Conservation (phyloP, 2,113 vertebrate species). For the Triplophysa dalaica region DNA sequence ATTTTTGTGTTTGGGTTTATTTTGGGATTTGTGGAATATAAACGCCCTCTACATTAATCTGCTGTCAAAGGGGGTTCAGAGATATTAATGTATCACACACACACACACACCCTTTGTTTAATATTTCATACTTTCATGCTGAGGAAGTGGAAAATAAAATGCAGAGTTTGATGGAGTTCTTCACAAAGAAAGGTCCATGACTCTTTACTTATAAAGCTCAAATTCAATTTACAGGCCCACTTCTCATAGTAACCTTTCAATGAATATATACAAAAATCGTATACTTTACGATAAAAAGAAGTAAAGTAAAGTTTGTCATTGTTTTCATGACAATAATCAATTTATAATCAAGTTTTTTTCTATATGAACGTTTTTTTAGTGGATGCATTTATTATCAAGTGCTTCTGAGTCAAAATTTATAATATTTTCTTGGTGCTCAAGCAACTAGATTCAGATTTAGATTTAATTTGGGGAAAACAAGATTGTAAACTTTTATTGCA, state of each 20-base stretch:
- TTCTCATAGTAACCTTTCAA: slow-evolving; percentile 11
- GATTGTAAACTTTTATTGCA: no score
- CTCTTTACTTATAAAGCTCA: slow-evolving; percentile 33
- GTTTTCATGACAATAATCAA: slow-evolving; percentile 6
- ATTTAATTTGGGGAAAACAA: no score
- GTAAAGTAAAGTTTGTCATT: background rate
- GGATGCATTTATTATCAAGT: slow-evolving; percentile 1
- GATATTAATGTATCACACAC: background rate
- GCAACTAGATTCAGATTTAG: no score
- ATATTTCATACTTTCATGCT: slow-evolving; percentile 28
- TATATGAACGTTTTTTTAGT: background rate
- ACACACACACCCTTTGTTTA: slow-evolving; percentile 24
- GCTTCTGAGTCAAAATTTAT: background rate
- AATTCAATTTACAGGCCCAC: slow-evolving; percentile 12
- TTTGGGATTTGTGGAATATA: slow-evolving; percentile 24
- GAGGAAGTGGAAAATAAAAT: slow-evolving; percentile 16
- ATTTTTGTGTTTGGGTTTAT: slow-evolving; percentile 18
- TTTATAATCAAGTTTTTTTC: background rate
- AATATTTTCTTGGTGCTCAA: background rate
- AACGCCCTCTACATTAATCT: slow-evolving; percentile 37
- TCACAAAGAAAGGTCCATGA: slow-evolving; percentile 5
- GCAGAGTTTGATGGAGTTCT: background rate
- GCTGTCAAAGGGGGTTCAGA: slow-evolving; percentile 15
- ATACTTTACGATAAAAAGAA: background rate
- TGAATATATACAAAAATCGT: background rate